phyloP scores from a whole-genome alignment of 2,113 vertebrate genomes.

The Pteruthius melanotis region DNA sequence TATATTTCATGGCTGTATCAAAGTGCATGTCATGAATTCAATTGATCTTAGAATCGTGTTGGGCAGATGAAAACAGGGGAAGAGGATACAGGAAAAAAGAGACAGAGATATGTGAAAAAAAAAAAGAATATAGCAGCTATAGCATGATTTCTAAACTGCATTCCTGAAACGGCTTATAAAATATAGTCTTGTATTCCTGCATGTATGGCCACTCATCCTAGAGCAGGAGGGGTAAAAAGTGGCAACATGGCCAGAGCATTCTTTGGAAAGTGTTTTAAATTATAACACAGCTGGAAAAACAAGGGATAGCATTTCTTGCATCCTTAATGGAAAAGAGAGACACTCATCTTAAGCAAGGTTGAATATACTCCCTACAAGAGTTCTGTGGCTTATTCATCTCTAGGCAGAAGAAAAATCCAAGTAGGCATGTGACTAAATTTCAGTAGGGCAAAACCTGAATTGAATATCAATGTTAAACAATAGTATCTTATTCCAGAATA shows the following conservation, averaged over 20 bases:
- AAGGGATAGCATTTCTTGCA: not conserved
- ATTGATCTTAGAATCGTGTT: not conserved
- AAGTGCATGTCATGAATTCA: not conserved
- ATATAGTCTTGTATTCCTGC: not conserved
- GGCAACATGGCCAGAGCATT: not conserved
- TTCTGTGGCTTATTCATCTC: not conserved
- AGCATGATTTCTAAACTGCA: not conserved
- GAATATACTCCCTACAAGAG: rapidly evolving
- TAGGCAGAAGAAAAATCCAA: not conserved
- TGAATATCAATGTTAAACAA: not conserved
- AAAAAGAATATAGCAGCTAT: not conserved
- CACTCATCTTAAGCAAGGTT: not conserved
- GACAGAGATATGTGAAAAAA: not conserved
- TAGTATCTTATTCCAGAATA: not conserved
- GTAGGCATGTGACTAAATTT: not conserved
- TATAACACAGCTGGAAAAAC: not conserved
- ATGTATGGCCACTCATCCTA: not conserved
- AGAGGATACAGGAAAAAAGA: not conserved
- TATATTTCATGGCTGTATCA: not conserved
- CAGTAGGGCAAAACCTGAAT: not conserved
- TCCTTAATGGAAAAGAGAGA: not conserved
- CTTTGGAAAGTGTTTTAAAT: not conserved
- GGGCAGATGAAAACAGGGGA: not conserved
- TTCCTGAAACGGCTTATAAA: not conserved
- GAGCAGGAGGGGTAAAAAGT: not conserved